Evolutionary conservation across 2,113 vertebrate genomes (phyloP).

Genomic region (Fulica atra): DNA sequence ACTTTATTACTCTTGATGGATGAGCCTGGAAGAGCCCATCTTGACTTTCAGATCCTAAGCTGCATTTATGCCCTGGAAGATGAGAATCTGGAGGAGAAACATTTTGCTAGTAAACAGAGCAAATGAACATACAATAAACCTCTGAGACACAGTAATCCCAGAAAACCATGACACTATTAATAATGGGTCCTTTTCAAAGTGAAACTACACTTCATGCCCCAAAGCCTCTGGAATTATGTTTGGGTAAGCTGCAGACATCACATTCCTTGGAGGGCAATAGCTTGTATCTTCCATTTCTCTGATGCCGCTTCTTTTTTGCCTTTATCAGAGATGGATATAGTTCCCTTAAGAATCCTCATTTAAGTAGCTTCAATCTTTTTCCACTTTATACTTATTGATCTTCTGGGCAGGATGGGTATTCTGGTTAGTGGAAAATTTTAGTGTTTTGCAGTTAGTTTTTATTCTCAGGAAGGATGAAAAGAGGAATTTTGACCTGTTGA

Average conservation of each 20-base stretch:
- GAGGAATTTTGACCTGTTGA: background rate
- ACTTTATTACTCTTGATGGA: conserved; percentile 63
- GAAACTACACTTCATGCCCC: conserved; percentile 43
- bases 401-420: background rate
- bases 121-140: conserved; percentile 60
- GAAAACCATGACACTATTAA: conserved; percentile 55
- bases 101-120: conserved; percentile 55
- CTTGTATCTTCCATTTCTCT: conserved; percentile 45
- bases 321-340: conserved; percentile 36
- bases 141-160: conserved; percentile 60
- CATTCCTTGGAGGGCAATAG: conserved; percentile 50
- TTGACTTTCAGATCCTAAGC: conserved; percentile 38
- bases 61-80: conserved; percentile 45
- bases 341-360: conserved; percentile 54
- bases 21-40: conserved; percentile 54
- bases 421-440: conserved; percentile 9
- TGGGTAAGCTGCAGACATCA: conserved; percentile 40
- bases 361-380: conserved; percentile 51
- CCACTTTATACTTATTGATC: conserved; percentile 42
- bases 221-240: conserved; percentile 55
- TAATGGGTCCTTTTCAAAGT: conserved; percentile 55
- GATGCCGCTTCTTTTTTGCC: background rate
- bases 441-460: conserved; percentile 2
- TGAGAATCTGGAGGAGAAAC: conserved; percentile 40
- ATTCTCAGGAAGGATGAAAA: background rate